Base-by-base conservation (phyloP, 2,113 vertebrate species). In the Cromileptes altivelis region DNA sequence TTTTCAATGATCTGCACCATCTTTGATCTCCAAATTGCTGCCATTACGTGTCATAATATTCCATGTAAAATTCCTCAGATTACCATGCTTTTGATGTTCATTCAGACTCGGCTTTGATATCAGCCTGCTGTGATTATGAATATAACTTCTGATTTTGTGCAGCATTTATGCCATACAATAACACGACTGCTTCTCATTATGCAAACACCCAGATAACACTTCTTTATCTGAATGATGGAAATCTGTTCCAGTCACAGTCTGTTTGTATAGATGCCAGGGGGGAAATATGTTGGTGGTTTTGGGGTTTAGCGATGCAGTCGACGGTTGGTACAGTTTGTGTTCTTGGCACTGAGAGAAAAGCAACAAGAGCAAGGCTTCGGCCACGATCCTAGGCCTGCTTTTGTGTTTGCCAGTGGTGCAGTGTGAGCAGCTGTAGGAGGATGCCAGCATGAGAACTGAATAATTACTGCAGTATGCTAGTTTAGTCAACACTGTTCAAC, bases 341-440 rank as follows among this genome's bases (percentile, higher is more conserved):
- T 64, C 67, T 89, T 93, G 91, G 89, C 88, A 92, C 73, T 63
- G 76, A 81, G 74, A 89, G 80, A 81, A 53, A 70, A 72, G 78
- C 82, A 88, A 87, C 75, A 45, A 68, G 81, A 85, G 81, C 15
- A 33, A 68, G 42, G 69, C 77, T 81, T 86, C 84, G 30, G 68
- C 68, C 64, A 4, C 33, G 23, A 73, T 81, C 50, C 64, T 19
- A 33, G 63, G 68, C 77, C 33, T 15, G 58, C 68, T 80, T 78
- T 80, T 80, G 88, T 88, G 86, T 90, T 84, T 89, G 81, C 78
- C 87, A 84, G 78, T 73, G 82, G 76, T 89, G 86, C 83, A 88
- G 81, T 84, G 91, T 90, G 78, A 92, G 89, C 94, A 94, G 92
- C 94, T 94, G 93, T 76, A 85, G 78, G 83, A 82, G 69, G 88